Conservation (phyloP, 2,113 vertebrate genomes). For the Pungitius pungitius region DNA sequence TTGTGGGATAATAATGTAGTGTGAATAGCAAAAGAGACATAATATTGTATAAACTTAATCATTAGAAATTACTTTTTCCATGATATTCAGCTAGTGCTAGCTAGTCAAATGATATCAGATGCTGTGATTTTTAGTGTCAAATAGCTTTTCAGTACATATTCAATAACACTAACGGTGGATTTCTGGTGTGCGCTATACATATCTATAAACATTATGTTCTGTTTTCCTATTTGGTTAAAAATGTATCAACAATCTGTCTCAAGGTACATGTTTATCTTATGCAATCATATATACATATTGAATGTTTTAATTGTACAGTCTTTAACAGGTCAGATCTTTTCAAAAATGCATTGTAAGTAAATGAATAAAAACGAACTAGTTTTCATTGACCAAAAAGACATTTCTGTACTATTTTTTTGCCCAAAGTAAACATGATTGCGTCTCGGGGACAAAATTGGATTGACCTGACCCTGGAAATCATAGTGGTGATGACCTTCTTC, state of each 20-base stretch:
- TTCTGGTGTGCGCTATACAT: slow-evolving; percentile 4
- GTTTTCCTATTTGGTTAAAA: slow-evolving; percentile 8
- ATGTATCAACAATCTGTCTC: neutral
- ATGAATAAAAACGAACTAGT: slow-evolving; percentile 12
- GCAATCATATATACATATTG: slow-evolving; percentile 24
- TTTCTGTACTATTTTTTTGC: neutral
- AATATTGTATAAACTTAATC: slow-evolving; percentile 1
- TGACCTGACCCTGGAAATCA: slow-evolving; percentile 71
- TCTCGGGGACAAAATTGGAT: slow-evolving; percentile 4
- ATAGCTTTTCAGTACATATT: slow-evolving; percentile 25
- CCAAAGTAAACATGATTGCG: neutral
- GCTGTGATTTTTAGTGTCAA: slow-evolving; percentile 1
- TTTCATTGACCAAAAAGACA: slow-evolving; percentile 19
- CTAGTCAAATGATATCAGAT: neutral
- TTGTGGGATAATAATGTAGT: slow-evolving; percentile 18
- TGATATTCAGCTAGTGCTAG: neutral
- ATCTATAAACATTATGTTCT: neutral
- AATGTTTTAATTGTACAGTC: slow-evolving; percentile 49
- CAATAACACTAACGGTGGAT: neutral
- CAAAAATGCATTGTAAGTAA: slow-evolving; percentile 43
- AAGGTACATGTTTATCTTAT: slow-evolving; percentile 25
- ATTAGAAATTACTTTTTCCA: neutral
- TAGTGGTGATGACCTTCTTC: slow-evolving; percentile 64
- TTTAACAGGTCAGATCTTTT: slow-evolving; percentile 5
- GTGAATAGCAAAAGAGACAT: slow-evolving; percentile 4